Evolutionary conservation across 2,888 invertebrate genomes (phyloP).

Genomic region (Hipparchia sbordonii): DNA sequence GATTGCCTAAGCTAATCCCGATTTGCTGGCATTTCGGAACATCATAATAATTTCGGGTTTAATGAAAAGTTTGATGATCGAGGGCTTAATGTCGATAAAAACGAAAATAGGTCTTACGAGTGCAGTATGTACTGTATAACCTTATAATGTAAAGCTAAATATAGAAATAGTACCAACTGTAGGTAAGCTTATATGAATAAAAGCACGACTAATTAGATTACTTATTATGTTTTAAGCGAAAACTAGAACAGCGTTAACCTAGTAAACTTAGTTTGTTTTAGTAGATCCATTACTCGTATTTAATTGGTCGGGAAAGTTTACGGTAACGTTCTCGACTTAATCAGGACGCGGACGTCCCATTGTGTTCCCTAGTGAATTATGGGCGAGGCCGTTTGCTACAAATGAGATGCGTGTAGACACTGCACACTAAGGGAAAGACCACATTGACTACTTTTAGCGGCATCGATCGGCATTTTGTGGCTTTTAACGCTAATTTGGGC

Average conservation of each 20-base stretch:
- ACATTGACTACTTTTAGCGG: not conserved
- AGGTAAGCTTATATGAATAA: not conserved
- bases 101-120: too few relatives aligned
- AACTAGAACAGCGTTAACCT: not conserved
- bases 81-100: too few relatives aligned
- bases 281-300: conserved; percentile 9
- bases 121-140: too few relatives aligned
- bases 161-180: too few relatives aligned
- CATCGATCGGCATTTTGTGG: too few relatives aligned
- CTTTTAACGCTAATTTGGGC: too few relatives aligned
- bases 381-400: not conserved
- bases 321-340: conserved; percentile 14
- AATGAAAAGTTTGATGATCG: too few relatives aligned
- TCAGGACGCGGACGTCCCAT: not conserved
- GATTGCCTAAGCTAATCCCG: too few relatives aligned
- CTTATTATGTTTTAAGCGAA: not conserved
- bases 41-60: too few relatives aligned
- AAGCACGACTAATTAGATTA: not conserved
- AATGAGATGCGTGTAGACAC: not conserved
- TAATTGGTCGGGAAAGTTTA: conserved; percentile 11
- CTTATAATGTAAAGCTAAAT: too few relatives aligned
- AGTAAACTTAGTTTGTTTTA: not conserved
- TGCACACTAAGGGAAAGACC: not conserved
- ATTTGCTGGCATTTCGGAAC: too few relatives aligned
- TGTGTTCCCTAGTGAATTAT: not conserved